Evolutionary conservation across 35 echinoderm and acorn worm species (phyloP), one percentile per base, ranked within the genome.

Genomic region (Apostichopus californicus): DNA sequence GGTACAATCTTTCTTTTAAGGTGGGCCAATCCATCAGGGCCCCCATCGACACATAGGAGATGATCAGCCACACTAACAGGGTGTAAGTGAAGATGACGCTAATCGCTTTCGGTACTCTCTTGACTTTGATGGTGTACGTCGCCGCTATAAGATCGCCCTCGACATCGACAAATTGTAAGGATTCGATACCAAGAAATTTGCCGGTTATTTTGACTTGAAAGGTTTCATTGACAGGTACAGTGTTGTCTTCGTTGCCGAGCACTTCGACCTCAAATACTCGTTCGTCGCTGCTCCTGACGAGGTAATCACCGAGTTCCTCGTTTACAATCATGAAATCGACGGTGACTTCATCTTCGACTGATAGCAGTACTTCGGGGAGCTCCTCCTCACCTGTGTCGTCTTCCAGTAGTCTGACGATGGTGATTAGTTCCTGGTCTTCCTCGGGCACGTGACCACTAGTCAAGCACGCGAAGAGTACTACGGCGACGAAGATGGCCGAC

Each of bases 41-140:
- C 1, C 95, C 97, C 97, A 99, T 99, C 12, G 89, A 89, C 10
- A 99, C 89, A 72, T 94, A 95, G 9, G 94, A 95, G 13, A 98
- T 80, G n/a, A 98, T 53, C 8, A 95, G 25, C 92, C 92, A 93
- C 54, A 93, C 77, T 8, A 93, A 54, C 56, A 93, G 28, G 10
- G 86, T 60, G 55, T 87, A 90, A 1, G 89, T 92, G 58, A 98
- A 98, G 4, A 95, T 5, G 13, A 60, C 18, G 24, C 86, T 81
- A 17, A 98, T 55, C 9, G 92, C 57, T 9, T 73, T 86, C 13
- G 85, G 92, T 9, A 77, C 65, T 56, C 88, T 90, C 25, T 80
- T 65, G 13, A 98, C 94, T 78, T 93, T 94, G 18, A 98, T 73
- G 55, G 89, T 52, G 25, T 94, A 81, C 56, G 87, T 64, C n/a